A percentile compares a stretch with the other conserved stretches of the same genome.
phyloP scores from a whole-genome alignment of 30 jellyfish, hydroid and myxozoan species.

The Turritopsis dohrnii region DNA sequence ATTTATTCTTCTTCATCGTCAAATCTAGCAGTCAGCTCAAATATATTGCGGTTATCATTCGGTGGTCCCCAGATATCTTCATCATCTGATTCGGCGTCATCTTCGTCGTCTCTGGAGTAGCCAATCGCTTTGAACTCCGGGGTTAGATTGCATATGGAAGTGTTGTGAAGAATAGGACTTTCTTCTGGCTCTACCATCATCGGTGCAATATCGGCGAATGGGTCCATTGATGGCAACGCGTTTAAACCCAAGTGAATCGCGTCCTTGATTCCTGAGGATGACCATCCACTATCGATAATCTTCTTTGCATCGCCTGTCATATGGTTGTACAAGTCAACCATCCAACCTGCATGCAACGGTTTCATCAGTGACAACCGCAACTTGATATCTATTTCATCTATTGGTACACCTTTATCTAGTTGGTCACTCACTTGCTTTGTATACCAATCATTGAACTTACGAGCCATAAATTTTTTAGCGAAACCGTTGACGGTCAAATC shows the following conservation, averaged over 20 bases:
- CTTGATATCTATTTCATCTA: neutral
- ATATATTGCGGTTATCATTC: no score
- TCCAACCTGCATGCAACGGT: slow-evolving; percentile 11
- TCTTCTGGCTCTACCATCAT: no score
- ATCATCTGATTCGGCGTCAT: no score
- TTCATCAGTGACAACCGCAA: neutral
- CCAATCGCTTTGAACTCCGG: no score
- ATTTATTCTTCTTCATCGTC: no score
- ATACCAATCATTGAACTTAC: neutral
- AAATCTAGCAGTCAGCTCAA: no score
- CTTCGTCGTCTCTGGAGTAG: no score
- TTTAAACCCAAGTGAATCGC: neutral
- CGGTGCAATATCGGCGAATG: slow-evolving; percentile 8
- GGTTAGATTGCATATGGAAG: no score
- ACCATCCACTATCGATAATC: neutral
- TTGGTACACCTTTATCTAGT: neutral
- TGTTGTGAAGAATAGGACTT: no score
- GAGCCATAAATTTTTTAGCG: neutral
- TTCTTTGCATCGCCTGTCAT: neutral
- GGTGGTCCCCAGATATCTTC: no score
- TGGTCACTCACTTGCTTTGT: neutral
- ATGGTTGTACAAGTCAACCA: neutral
- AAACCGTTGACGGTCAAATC: no score
- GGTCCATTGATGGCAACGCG: slow-evolving; percentile 12
- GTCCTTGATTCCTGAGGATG: neutral